A percentile compares a stretch with the other conserved stretches of the same genome.
phyloP scores from a whole-genome alignment of 2,797 vertebrate species.

The Macropus fuliginosus region DNA sequence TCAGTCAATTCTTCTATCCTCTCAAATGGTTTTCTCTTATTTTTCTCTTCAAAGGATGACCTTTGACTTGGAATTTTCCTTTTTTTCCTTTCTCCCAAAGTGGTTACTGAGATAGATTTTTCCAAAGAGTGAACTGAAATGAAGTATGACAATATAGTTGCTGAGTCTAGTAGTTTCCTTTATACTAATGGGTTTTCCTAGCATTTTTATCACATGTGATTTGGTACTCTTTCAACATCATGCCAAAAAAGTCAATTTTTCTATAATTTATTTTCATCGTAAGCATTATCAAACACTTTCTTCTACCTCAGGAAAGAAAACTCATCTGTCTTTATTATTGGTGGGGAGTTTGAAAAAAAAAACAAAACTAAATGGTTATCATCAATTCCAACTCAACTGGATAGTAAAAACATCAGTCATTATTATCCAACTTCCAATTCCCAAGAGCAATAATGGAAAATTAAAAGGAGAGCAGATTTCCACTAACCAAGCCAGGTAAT shows the following conservation, averaged over 20 bases:
- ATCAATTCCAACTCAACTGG: not conserved
- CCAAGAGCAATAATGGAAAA: not conserved
- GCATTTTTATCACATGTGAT: not conserved
- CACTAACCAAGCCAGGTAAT: not conserved
- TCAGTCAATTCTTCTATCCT: not conserved
- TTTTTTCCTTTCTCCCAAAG: not conserved
- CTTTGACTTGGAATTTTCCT: not conserved
- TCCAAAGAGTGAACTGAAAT: not conserved
- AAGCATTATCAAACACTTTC: not conserved
- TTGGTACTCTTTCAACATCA: not conserved
- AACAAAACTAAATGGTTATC: not conserved
- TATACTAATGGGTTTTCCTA: not conserved
- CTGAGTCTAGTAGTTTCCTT: not conserved
- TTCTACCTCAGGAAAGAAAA: slow-evolving; percentile 1
- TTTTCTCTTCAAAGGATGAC: not conserved
- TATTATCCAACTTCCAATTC: not conserved
- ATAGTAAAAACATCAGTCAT: not conserved
- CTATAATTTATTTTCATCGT: not conserved
- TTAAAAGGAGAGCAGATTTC: not conserved
- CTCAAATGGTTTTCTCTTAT: not conserved
- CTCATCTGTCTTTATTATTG: not conserved
- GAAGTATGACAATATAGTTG: not conserved
- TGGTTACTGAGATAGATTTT: not conserved
- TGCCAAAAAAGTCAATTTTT: too few species aligned
- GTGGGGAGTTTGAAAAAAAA: not conserved